These are phyloP conservation scores for Tenualosa ilisha DNA, from an alignment of 2,797 vertebrate species.

Conservation along the genomic window DNA sequence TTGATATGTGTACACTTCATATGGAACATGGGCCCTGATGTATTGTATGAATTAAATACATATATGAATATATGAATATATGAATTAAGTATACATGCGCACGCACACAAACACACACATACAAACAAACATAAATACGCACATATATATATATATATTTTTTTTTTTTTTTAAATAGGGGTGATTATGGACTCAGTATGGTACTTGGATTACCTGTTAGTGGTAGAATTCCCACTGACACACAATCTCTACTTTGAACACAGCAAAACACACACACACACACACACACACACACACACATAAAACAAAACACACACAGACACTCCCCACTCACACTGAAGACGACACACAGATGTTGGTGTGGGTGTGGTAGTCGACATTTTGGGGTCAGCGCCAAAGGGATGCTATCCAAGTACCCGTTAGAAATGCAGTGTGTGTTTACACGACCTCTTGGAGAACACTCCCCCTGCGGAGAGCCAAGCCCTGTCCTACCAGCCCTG, in stretches of 20 bases:
- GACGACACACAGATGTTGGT: neutral
- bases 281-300: neutral
- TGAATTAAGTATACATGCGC: neutral
- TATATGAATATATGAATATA: too few species aligned
- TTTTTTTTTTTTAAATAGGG: too few species aligned
- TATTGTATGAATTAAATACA: too few species aligned
- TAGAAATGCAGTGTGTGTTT: neutral
- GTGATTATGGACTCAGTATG: too few species aligned
- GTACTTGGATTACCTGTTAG: too few species aligned
- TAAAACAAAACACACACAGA: neutral
- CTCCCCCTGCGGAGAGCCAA: neutral
- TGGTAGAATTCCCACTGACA: too few species aligned
- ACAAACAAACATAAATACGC: neutral
- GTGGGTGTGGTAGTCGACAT: neutral
- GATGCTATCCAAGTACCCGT: neutral
- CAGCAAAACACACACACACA: neutral
- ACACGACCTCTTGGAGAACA: neutral
- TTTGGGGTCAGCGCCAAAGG: neutral
- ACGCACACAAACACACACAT: slow-evolving; percentile 7
- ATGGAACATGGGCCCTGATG: too few species aligned
- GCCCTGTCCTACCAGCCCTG: neutral
- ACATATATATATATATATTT: too few species aligned
- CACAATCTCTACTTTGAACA: neutral
- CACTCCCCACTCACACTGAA: neutral
- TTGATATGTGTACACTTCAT: too few species aligned